Percentiles rank a stretch among this genome's conserved stretches.
Evolutionary conservation across 2,888 invertebrate species (phyloP).

Genomic region (Lobophora halterata): DNA sequence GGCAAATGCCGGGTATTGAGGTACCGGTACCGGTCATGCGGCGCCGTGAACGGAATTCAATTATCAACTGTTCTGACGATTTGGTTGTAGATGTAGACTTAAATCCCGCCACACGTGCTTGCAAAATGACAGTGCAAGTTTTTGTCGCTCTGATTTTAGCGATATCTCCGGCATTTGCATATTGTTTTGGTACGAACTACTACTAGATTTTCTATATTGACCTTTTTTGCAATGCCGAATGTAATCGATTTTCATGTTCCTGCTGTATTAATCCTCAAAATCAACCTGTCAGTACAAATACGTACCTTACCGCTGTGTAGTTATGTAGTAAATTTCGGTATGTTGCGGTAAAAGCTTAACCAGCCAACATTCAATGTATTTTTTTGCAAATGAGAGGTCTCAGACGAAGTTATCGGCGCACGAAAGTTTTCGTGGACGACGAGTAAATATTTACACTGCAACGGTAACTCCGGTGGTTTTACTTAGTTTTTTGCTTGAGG

Average conservation of each 20-base stretch:
- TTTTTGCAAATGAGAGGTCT: constrained; percentile 59
- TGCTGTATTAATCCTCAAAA: neutral
- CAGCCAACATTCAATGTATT: constrained; percentile 41
- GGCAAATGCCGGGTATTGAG: neutral
- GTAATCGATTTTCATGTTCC: too few relatives aligned
- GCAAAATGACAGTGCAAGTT: constrained; percentile 19
- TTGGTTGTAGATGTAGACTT: constrained; percentile 44
- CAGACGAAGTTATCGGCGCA: constrained; percentile 58
- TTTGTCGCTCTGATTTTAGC: constrained; percentile 19
- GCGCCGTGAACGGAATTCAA: constrained; percentile 65
- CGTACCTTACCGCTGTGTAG: constrained; percentile 1
- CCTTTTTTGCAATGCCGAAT: too few relatives aligned
- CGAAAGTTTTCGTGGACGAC: constrained; percentile 64
- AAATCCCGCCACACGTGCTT: constrained; percentile 24
- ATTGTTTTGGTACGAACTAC: neutral
- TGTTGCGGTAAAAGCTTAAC: constrained; percentile 28
- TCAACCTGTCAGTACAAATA: neutral
- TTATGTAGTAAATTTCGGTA: too few relatives aligned
- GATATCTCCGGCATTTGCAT: constrained; percentile 1
- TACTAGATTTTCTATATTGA: too few relatives aligned
- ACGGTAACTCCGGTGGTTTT: constrained; percentile 60
- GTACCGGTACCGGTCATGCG: constrained; percentile 29
- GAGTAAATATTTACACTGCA: constrained; percentile 71
- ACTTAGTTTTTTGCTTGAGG: constrained; percentile 57
- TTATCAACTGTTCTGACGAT: constrained; percentile 57